Evolutionary conservation across 30 jellyfish, hydroid and myxozoan genomes (phyloP), one percentile per base, ranked within the genome.

Genomic region (Mastigias papua): DNA sequence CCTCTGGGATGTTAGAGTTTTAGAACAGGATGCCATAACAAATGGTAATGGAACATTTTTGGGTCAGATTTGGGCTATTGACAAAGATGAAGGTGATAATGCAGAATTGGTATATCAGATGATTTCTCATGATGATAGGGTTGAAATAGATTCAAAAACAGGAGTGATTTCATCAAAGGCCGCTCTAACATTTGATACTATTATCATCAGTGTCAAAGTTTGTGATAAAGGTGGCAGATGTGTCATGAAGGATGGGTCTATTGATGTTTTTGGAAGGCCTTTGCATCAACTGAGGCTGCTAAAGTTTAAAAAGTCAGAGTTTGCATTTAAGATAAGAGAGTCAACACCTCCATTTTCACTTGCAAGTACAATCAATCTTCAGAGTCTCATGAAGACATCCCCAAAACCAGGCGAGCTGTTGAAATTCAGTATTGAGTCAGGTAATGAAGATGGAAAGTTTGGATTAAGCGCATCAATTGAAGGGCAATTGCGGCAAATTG

Each of bases 401-500:
- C 16, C 1, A 22, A 54, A 67, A 21, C 50, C 76, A 11, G 84
- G 78, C 1, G 90, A 80, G 25, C 51, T 29, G 10, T 5, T 88
- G 49, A 1, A 37, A 22, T 88, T 88, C 82, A 88, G 69, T 16
- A 94, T 94, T 42, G 97, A 61, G 34, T 23, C 85, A 69, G 99
- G 99, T 0, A 94, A 94, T 51, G 90, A 87, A 20, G 95, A 77
- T 34, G 68, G 69, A 31, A 84, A 83, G 27, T 94, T 94, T 67
- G 46, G 27, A 2, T 25, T 85, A 19, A 72, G 67, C 7, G 63
- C 16, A 7, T 13, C 3, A 7, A 2, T 20, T 5, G 20, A n/a
- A 17, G 65, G 16, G 16, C n/a, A 50, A 25, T 73, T 88, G 81
- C 19, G n/a, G 22, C 78, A 74, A 29, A 57, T 88, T 28, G 31